These are phyloP conservation scores for Sphyrna mokarran DNA, from an alignment of 2,113 vertebrate species.

Conservation along the genomic window DNA sequence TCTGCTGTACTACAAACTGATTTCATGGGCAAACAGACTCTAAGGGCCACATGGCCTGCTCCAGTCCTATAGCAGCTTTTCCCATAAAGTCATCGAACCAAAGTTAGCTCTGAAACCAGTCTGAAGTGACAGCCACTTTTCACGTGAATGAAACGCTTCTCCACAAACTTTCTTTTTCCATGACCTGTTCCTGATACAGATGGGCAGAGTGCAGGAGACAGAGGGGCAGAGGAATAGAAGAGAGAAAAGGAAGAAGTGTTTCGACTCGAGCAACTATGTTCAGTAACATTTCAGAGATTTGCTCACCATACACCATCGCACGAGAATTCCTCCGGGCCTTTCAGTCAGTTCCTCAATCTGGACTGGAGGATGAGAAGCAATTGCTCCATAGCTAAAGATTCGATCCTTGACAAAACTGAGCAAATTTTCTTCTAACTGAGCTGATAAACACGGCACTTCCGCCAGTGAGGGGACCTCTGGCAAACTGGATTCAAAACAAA, in stretches of 20 bases:
- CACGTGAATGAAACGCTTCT: not conserved
- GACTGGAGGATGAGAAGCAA: constrained; percentile 85
- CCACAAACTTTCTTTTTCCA: not conserved
- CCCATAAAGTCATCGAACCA: not conserved
- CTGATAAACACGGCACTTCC: constrained; percentile 88
- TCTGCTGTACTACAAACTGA: not conserved
- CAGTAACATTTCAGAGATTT: not conserved
- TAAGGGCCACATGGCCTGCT: not conserved
- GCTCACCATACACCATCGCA: constrained; percentile 91
- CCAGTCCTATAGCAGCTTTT: not conserved
- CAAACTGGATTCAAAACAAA: constrained; percentile 61
- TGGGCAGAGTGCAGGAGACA: not conserved
- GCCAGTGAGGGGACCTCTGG: constrained; percentile 92
- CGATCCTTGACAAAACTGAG: constrained; percentile 72
- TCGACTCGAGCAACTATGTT: not conserved
- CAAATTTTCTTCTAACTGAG: constrained; percentile 87
- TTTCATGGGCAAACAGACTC: not conserved
- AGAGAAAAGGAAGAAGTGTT: constrained; percentile 13
- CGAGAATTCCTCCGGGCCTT: constrained; percentile 84
- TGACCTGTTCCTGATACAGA: not conserved
- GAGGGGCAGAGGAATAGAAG: not conserved
- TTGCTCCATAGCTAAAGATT: constrained; percentile 73
- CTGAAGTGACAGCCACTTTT: not conserved
- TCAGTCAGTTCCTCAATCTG: constrained; percentile 90
- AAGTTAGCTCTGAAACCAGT: not conserved